Evolutionary conservation across 2,888 invertebrate genomes (phyloP).

Genomic region (Tachystola acroxantha): DNA sequence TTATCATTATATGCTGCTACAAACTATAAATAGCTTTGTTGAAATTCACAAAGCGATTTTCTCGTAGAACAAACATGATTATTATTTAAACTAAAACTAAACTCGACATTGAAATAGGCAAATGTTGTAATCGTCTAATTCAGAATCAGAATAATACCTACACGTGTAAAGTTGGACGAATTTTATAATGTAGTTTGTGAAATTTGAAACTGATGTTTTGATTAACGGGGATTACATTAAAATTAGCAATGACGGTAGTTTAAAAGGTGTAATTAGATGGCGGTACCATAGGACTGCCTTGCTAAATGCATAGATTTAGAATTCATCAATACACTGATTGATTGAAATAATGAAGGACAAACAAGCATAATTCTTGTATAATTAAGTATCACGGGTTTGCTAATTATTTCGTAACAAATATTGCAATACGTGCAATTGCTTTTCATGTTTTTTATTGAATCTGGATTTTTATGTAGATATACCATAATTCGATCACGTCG

Average conservation of each 20-base stretch:
- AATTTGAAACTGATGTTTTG: constrained; percentile 31
- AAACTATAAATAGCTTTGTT: neutral
- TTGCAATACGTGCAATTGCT: too few relatives aligned
- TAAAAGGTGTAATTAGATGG: neutral
- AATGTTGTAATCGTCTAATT: constrained; percentile 66
- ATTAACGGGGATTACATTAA: constrained; percentile 12
- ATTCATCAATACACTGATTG: too few relatives aligned
- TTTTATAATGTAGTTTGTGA: constrained; percentile 31
- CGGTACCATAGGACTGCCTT: too few relatives aligned
- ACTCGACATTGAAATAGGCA: constrained; percentile 45
- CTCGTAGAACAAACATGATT: constrained; percentile 42
- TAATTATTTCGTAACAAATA: too few relatives aligned
- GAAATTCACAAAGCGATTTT: constrained; percentile 33
- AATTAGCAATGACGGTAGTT: neutral
- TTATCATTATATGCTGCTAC: too few relatives aligned
- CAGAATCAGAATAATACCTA: constrained; percentile 50
- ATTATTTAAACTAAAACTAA: constrained; percentile 44
- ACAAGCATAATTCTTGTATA: too few relatives aligned
- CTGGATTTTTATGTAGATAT: too few relatives aligned
- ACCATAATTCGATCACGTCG: too few relatives aligned
- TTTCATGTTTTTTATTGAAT: too few relatives aligned
- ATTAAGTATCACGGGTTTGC: too few relatives aligned
- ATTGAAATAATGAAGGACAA: too few relatives aligned
- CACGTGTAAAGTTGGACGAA: constrained; percentile 17
- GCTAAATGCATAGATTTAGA: too few relatives aligned